Base-by-base conservation (phyloP, 2,113 vertebrate species). In the Zosterops lateralis region DNA sequence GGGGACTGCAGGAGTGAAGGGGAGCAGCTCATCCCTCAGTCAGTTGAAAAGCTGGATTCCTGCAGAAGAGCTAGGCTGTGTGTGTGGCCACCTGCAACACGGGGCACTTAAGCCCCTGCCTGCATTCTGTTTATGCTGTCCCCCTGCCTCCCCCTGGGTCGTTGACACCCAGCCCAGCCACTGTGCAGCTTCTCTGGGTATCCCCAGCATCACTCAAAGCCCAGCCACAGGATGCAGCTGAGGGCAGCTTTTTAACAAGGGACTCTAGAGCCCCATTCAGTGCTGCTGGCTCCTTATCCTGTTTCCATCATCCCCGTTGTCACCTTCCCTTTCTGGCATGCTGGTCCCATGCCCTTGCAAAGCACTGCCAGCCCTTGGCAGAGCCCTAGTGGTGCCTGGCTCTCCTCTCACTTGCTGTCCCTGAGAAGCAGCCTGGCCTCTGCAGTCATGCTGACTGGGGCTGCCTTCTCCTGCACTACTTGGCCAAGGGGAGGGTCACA, bases 1-100 rank as follows among this genome's bases (percentile, higher is more conserved):
- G 17, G 13, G 45, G 13, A 11, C 26, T 12, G 1, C 1, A 7
- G 34, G 20, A 66, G 38, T 0, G 0, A 48, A 71, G 20, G 17
- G 22, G 11, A 62, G 32, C 67, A 66, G 60, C 40, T 71, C 0
- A 0, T 79, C 57, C 44, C 34, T 61, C 22, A 21, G 8, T 22
- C 58, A 19, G 25, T 9, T 7, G 3, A 89, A 47, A 68, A 60
- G 50, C 45, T 2, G 3, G 14, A 76, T 67, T 91, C 44, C 54
- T 89, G 48, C 2, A 68, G 74, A 48, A 53, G 16, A 78, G 38
- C 60, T 38, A 54, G 91, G 42, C 71, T 57, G 3, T 0, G 3
- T 44, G 56, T 62, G 60, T 82, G 66, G 79, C 34, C 54, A 8
- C 12, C 8, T 15, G 57, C 40, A 60, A 26, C 5, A 3, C 1